phyloP scores from a whole-genome alignment of 2,797 vertebrate species.

The Scleropages formosus region DNA sequence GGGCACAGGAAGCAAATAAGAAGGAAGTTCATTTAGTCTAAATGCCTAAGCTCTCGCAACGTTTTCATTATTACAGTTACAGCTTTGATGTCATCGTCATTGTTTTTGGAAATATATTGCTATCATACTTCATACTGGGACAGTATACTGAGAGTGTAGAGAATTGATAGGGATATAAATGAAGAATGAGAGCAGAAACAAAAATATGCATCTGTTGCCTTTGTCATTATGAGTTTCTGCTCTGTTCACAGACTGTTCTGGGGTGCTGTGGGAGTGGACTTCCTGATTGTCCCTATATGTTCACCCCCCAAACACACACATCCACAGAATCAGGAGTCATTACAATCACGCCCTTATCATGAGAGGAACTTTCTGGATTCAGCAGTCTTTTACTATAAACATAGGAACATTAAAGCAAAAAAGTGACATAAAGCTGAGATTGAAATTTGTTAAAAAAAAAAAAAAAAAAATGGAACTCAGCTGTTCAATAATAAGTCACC shows the following conservation, averaged over 20 bases:
- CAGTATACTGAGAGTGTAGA: neutral
- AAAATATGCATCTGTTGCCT: slow-evolving; percentile 53
- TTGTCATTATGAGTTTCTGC: slow-evolving; percentile 53
- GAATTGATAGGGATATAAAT: neutral
- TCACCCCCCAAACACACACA: neutral
- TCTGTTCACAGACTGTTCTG: slow-evolving; percentile 48
- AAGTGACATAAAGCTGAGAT: too few relatives aligned
- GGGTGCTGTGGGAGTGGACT: slow-evolving; percentile 34
- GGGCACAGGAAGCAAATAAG: neutral
- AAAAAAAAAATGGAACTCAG: too few relatives aligned
- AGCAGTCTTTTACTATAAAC: neutral
- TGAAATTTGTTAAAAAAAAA: too few relatives aligned
- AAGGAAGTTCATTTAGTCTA: neutral
- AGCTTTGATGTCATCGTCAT: neutral
- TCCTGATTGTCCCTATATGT: slow-evolving; percentile 37
- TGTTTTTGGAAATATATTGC: neutral
- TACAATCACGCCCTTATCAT: neutral
- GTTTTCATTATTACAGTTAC: too few relatives aligned
- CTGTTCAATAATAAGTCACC: too few relatives aligned
- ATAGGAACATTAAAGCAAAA: too few relatives aligned
- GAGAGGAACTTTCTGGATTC: neutral
- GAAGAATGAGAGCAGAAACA: neutral
- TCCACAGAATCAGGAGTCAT: too few relatives aligned
- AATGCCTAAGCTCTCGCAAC: too few relatives aligned
- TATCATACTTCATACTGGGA: neutral